Base-by-base conservation (phyloP, 2,888 invertebrate genomes). In the Calliopum simillimum region DNA sequence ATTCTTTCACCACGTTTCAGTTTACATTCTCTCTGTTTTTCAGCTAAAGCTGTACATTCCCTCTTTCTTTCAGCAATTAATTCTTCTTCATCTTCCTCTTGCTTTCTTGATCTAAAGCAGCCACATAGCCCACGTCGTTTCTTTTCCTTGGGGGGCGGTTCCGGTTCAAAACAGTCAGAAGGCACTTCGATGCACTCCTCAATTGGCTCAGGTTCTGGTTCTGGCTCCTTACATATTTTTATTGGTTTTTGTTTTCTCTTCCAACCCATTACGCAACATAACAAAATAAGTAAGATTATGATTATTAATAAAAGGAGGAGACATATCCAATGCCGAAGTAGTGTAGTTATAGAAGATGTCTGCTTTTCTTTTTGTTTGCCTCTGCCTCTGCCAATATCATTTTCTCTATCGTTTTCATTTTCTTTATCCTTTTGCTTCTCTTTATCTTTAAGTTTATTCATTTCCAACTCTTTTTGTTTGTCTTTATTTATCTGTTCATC, bases 1-100 rank as follows among this genome's bases (percentile, higher is more conserved):
- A 47, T 59, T 64, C 65, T 71, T 71, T 25, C 59, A 33, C 43
- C 71, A 66, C 13, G 55, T 4, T n/a, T n/a, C n/a, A n/a, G n/a
- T n/a, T n/a, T 64, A 2, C 49, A 49, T 25, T 23, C 8, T 33
- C 33, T 8, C 8, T 33, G 8, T 33, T 33, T 33, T n/a, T n/a
- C n/a, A n/a, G 33, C 33, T 33, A 0, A 5, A 33, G 33, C 8
- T 33, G 8, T 33, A 33, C 33, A 33, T 33, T n/a, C n/a, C n/a
- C n/a, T n/a, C n/a, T n/a, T n/a, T n/a, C 33, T 33, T 33, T 33
- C 33, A 33, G 33, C 8, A 33, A 33, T 33, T 33, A 33, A 33
- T 33, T 33, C 6, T 1, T 33, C 8, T 33, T 33, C 33, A 33
- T 33, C 33, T 5, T 19, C n/a, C 0, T 49, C 13, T 4, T 43